Conservation (phyloP, 2,113 vertebrate species). For the Bos javanicus region DNA sequence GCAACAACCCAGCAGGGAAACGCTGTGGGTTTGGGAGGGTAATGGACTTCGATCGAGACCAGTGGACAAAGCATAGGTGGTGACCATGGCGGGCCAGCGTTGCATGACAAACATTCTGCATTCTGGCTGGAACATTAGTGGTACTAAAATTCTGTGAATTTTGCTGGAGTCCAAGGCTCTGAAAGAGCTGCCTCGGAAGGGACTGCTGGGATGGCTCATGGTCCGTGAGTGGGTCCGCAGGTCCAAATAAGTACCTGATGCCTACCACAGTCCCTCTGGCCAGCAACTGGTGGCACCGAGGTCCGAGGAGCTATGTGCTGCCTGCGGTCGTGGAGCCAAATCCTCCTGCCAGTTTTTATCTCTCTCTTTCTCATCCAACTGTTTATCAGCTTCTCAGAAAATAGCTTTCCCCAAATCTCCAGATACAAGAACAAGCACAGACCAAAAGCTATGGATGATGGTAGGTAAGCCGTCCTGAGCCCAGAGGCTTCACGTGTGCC, state of each 20-base stretch:
- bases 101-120: background rate
- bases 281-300: fast-evolving
- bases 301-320: background rate
- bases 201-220: background rate
- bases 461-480: constrained; percentile 18
- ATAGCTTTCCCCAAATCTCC: background rate
- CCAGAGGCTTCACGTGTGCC: fast-evolving
- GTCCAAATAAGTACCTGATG: too few relatives aligned
- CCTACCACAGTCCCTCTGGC: background rate
- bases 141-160: constrained; percentile 38
- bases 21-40: background rate
- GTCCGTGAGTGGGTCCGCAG: fast-evolving
- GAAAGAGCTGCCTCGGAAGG: background rate
- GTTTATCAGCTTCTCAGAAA: constrained; percentile 28
- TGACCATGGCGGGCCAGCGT: fast-evolving
- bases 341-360: constrained; percentile 51
- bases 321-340: background rate
- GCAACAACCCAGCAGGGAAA: background rate
- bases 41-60: background rate
- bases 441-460: background rate
- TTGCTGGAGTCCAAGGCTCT: background rate
- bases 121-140: constrained; percentile 11
- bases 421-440: background rate
- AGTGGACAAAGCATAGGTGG: fast-evolving
- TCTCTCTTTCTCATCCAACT: constrained; percentile 54